phyloP scores from a whole-genome alignment of 2,797 vertebrate species.

The Sebastes iracundus region DNA sequence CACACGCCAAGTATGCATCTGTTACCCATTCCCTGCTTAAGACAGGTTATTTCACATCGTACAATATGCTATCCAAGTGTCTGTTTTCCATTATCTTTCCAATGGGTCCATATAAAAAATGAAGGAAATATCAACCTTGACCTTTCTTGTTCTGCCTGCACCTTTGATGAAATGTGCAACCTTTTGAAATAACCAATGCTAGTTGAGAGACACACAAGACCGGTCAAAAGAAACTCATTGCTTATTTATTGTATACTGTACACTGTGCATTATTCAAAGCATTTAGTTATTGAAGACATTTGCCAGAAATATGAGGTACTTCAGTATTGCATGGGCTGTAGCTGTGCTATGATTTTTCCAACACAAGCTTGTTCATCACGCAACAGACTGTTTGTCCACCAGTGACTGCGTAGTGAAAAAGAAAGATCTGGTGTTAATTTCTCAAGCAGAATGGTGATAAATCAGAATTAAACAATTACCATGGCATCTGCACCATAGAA shows the following conservation, averaged over 20 bases:
- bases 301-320: conserved; percentile 35
- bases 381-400: conserved; percentile 21
- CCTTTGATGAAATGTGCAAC: conserved; percentile 51
- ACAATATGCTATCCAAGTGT: conserved; percentile 14
- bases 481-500: not conserved
- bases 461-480: not conserved
- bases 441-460: not conserved
- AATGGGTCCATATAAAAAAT: conserved; percentile 1
- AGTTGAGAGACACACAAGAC: conserved; percentile 34
- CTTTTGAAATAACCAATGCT: conserved; percentile 36
- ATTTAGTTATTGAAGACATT: conserved; percentile 39
- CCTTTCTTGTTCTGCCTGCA: conserved; percentile 33
- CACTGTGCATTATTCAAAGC: conserved; percentile 58
- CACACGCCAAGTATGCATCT: not conserved
- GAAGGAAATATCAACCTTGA: conserved; percentile 40
- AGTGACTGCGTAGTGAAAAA: not conserved
- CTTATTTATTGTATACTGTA: conserved; percentile 58
- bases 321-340: conserved; percentile 8
- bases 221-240: conserved; percentile 38
- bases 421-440: not conserved
- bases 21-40: conserved; percentile 15
- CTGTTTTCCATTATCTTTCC: conserved; percentile 31
- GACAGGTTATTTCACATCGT: conserved; percentile 22
- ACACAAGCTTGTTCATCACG: conserved; percentile 40
- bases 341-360: conserved; percentile 30